Evolutionary conservation across 2,888 invertebrate genomes (phyloP), one percentile per base, ranked within the genome.

Genomic region (Tipula vernalis): DNA sequence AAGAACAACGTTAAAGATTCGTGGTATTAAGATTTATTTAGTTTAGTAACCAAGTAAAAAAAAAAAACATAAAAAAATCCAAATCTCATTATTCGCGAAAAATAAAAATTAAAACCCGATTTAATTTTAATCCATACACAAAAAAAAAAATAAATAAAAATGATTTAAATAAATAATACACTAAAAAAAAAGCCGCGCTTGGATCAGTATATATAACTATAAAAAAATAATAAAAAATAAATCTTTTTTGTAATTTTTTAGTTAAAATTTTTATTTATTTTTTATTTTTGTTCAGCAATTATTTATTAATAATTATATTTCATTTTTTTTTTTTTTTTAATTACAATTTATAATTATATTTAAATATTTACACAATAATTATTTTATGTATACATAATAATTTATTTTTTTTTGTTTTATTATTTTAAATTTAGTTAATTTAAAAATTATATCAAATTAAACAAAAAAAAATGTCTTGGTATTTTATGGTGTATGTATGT

Each of bases 301-400:
- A 71, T 71, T 71, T 71, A 71, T 71, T 71, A 71, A 71, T 71
- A 71, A 71, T 71, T 71, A 71, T 71, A 51, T 28, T 28, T 71
- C 18, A 12, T 71, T 71, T 71, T 28, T 18, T 71, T 18, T 71
- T 71, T 28, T 28, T 10, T 71, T 71, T 71, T 71, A 71, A 71
- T 71, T 71, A 71, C 71, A 71, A 71, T 71, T 71, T 71, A 71
- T 71, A 71, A 71, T 71, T 71, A 71, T 71, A 71, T 71, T 71
- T 71, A 71, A 71, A 71, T 71, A 71, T 71, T 71, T 71, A 71
- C 71, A 71, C 71, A 71, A 71, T 71, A 71, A 28, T 71, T 71
- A 71, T 28, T 71, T 71, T 51, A 28, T 71, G 28, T 71, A 71
- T 28, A 28, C 18, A 57, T 57, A 51, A 57, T 57, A 57, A 28